These are phyloP conservation scores for Microctonus brassicae DNA, from an alignment of 2,888 invertebrate genomes.

Conservation along the genomic window DNA sequence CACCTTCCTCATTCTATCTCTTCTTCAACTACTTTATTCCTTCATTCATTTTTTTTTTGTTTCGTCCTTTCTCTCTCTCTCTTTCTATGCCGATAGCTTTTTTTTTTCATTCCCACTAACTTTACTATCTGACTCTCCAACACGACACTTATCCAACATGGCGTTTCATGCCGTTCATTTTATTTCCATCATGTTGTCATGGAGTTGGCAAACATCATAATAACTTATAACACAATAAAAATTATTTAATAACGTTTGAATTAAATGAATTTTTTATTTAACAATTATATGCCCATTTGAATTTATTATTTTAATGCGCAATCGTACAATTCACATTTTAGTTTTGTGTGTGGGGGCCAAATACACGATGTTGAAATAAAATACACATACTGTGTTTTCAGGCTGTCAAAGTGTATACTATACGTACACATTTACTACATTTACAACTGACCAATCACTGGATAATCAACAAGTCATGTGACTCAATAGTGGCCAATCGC, in stretches of 20 bases:
- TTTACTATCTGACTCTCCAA: conserved; percentile 9
- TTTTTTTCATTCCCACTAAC: neutral
- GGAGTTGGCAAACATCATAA: too few species aligned
- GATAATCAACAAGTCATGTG: conserved; percentile 1
- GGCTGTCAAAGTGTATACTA: conserved; percentile 14
- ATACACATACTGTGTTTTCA: neutral
- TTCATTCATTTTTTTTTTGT: conserved; percentile 41
- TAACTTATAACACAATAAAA: too few species aligned
- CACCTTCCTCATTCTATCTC: neutral
- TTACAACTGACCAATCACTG: neutral
- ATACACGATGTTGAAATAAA: neutral
- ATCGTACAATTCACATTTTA: neutral
- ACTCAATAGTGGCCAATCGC: neutral
- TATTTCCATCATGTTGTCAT: conserved; percentile 14
- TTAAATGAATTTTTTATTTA: too few species aligned
- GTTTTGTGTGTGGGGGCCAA: neutral
- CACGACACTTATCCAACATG: conserved; percentile 35
- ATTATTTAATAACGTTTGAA: too few species aligned
- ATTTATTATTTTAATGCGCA: neutral
- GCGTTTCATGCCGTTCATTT: conserved; percentile 27
- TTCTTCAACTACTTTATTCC: neutral
- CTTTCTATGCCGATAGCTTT: neutral
- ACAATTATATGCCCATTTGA: too few species aligned
- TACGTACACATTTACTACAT: neutral
- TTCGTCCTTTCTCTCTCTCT: conserved; percentile 3